Evolutionary conservation across 2,113 vertebrate species (phyloP).

Genomic region (Hyperoodon ampullatus): DNA sequence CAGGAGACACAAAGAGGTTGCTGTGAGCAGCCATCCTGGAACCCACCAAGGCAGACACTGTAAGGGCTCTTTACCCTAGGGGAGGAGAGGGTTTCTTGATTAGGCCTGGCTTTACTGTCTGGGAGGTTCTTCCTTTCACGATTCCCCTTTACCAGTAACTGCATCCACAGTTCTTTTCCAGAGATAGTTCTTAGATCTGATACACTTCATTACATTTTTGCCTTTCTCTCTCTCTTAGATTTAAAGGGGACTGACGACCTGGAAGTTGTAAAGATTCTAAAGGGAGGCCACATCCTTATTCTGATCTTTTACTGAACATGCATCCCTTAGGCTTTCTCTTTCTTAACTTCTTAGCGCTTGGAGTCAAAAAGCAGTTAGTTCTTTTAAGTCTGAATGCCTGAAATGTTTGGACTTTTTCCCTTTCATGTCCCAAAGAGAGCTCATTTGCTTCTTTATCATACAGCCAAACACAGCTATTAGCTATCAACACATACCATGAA

Average conservation of each 20-base stretch:
- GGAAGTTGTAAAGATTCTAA: background rate
- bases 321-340: background rate
- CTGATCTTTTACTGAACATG: background rate
- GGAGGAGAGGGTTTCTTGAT: background rate
- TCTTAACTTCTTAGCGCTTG: background rate
- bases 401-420: background rate
- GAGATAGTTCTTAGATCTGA: background rate
- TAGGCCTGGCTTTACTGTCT: background rate
- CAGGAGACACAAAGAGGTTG: background rate
- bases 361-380: background rate
- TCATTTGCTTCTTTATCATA: background rate
- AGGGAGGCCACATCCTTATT: background rate
- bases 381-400: background rate
- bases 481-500: background rate
- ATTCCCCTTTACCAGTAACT: background rate
- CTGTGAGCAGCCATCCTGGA: no score
- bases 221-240: background rate
- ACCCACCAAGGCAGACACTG: accelerated
- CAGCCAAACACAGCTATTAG: background rate
- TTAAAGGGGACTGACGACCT: background rate
- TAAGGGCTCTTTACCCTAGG: background rate
- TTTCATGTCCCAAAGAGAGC: background rate
- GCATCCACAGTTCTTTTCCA: background rate
- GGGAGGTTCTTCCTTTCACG: background rate
- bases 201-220: background rate